These are phyloP conservation scores for Diabrotica virgifera DNA, from an alignment of 1,140 invertebrate species.

Conservation along the genomic window DNA sequence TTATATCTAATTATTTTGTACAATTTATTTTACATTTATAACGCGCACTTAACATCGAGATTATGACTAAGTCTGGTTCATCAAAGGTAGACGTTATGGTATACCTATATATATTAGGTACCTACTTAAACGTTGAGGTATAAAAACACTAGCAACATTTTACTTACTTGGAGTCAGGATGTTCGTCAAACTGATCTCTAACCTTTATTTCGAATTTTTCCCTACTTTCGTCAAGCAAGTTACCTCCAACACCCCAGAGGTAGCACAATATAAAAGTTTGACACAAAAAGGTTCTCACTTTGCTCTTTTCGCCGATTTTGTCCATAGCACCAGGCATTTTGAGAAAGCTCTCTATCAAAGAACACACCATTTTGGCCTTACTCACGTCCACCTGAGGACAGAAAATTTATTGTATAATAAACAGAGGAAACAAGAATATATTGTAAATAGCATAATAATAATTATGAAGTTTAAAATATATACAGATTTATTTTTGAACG, in stretches of 20 bases:
- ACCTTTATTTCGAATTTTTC: constrained; percentile 68
- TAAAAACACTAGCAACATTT: not conserved
- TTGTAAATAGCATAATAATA: not conserved
- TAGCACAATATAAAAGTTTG: constrained; percentile 74
- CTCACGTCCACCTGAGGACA: constrained; percentile 70
- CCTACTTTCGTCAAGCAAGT: constrained; percentile 67
- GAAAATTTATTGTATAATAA: no score
- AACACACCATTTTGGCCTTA: constrained; percentile 73
- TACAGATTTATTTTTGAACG: no score
- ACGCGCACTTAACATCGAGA: no score
- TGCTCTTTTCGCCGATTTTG: constrained; percentile 53
- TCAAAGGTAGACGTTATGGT: no score
- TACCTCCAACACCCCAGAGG: constrained; percentile 80
- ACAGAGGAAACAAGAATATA: not conserved
- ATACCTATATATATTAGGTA: no score
- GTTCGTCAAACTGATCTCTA: constrained; percentile 65
- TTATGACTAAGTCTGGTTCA: no score
- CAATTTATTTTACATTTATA: no score
- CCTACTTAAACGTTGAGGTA: no score
- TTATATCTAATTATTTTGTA: no score
- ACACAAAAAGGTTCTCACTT: constrained; percentile 61
- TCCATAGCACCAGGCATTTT: constrained; percentile 49
- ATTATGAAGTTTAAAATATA: no score
- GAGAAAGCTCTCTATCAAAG: constrained; percentile 67
- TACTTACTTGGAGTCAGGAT: constrained; percentile 54